phyloP scores from a whole-genome alignment of 2,888 invertebrate genomes.

The Tetranychus truncatus region DNA sequence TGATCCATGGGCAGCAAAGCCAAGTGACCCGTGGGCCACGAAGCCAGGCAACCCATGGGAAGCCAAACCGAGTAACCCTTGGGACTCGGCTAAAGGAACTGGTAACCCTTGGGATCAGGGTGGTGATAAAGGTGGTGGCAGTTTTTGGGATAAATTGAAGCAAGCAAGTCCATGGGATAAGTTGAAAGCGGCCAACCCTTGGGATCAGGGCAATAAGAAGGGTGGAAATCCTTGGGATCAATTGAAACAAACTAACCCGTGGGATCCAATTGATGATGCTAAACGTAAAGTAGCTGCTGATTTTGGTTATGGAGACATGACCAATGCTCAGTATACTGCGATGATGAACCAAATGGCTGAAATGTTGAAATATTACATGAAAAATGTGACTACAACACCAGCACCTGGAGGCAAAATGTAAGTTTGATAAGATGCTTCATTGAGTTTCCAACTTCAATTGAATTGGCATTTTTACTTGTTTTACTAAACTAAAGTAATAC shows the following conservation, averaged over 20 bases:
- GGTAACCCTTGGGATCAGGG: background rate
- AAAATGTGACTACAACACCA: slow-evolving; percentile 5
- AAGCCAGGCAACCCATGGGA: slow-evolving; percentile 6
- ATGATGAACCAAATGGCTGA: slow-evolving; percentile 1
- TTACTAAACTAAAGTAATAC: background rate
- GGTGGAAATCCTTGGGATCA: background rate
- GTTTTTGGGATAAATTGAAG: background rate
- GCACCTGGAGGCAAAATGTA: background rate
- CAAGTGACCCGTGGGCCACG: background rate
- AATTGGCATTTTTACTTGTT: background rate
- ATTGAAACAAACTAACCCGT: background rate
- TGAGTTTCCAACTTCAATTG: no score
- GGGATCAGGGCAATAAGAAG: background rate
- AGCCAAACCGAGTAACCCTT: background rate
- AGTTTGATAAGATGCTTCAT: background rate
- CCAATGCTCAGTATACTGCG: background rate
- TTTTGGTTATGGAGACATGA: background rate
- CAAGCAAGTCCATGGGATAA: background rate
- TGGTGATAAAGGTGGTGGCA: background rate
- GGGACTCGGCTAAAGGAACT: background rate
- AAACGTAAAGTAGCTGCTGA: background rate
- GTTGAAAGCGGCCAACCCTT: background rate
- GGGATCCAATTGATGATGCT: background rate
- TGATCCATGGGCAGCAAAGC: background rate
- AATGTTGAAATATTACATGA: slow-evolving; percentile 2